phyloP scores from a whole-genome alignment of 2,113 vertebrate genomes.

The Tachysurus fulvidraco region DNA sequence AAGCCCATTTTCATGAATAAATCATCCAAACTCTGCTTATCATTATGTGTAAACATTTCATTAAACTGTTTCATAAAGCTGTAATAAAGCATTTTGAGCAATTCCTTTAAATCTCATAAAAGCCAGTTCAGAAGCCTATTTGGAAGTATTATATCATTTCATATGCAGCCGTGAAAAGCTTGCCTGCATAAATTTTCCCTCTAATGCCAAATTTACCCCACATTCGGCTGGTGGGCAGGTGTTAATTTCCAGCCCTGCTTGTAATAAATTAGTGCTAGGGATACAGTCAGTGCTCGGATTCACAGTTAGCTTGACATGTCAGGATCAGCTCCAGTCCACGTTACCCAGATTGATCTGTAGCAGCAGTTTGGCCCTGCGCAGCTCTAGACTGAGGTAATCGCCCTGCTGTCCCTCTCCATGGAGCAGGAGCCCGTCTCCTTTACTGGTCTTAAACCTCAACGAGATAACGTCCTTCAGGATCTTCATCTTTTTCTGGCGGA shows the following conservation, averaged over 20 bases:
- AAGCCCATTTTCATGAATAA: background rate
- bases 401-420: slow-evolving; percentile 97
- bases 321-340: background rate
- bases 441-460: slow-evolving; percentile 88
- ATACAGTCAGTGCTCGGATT: background rate
- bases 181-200: background rate
- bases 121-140: background rate
- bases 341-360: slow-evolving; percentile 93
- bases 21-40: background rate
- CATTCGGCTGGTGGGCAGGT: slow-evolving; percentile 2
- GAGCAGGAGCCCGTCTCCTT: slow-evolving; percentile 86
- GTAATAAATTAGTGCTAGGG: background rate
- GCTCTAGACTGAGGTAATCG: slow-evolving; percentile 91
- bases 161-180: no score
- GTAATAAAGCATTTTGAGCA: background rate
- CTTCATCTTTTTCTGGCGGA: slow-evolving; percentile 92
- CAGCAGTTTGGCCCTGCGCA: slow-evolving; percentile 83
- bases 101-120: background rate
- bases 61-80: background rate
- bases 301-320: background rate
- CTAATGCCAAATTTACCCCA: background rate
- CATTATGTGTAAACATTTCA: background rate
- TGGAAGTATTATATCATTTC: background rate
- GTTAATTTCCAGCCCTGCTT: background rate
- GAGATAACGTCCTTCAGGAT: slow-evolving; percentile 89